Conservation (phyloP, 2,797 vertebrate species). For the Notamacropus eugenii region DNA sequence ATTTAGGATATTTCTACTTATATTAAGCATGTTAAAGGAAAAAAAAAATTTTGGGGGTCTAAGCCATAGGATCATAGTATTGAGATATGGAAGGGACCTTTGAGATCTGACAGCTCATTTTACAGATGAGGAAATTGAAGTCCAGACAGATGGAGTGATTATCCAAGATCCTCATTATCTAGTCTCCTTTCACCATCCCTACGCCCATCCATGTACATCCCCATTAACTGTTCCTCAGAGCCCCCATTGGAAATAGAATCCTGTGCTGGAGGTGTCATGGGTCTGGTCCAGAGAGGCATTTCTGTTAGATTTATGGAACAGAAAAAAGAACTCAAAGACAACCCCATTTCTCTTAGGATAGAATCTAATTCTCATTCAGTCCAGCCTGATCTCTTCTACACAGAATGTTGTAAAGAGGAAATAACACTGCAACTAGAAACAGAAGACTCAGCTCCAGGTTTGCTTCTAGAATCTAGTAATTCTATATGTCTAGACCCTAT, state of each 20-base stretch:
- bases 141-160: neutral
- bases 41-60: neutral
- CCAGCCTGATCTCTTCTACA: too few species aligned
- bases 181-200: neutral
- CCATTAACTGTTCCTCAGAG: neutral
- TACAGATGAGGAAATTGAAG: neutral
- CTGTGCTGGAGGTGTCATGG: too few species aligned
- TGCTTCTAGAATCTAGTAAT: neutral
- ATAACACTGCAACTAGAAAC: too few species aligned
- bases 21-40: neutral
- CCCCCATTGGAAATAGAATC: neutral
- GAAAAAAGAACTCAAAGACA: neutral
- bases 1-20: neutral
- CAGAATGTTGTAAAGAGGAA: too few species aligned
- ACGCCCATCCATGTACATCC: neutral
- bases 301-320: neutral
- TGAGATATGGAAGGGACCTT: neutral
- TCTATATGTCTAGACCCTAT: neutral
- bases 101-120: neutral
- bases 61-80: neutral
- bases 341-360: neutral
- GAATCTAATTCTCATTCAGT: neutral
- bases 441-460: too few species aligned
- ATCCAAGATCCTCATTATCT: neutral
- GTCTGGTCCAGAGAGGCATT: neutral